Evolutionary conservation across 2,888 invertebrate species (phyloP), one percentile per base, ranked within the genome.

Genomic region (Megaustenia siamemsis): DNA sequence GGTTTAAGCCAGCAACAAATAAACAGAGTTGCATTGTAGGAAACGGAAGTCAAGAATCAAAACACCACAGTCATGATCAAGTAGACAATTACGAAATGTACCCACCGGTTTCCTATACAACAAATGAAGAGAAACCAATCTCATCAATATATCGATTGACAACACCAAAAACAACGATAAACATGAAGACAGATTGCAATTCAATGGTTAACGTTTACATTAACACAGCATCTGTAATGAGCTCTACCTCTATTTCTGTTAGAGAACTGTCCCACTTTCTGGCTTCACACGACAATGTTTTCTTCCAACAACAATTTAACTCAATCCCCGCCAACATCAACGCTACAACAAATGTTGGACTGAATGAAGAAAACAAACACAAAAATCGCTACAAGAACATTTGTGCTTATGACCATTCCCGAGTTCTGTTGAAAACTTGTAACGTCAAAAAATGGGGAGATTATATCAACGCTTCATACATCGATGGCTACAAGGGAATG

Each of bases 381-480:
- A 69, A 69, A 10, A 69, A 69, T 40, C 69, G 69, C 18, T 69
- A 69, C 40, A 69, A 69, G n/a, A 69, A 69, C 69, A 69, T 69
- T 21, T 69, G 40, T 40, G 40, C 69, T 1, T 69, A 69, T 40
- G 69, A 69, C 40, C 69, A 69, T 24, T 69, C 69, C 1, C 38
- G 69, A 21, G 69, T 69, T 40, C 6, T 21, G 18, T 10, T 69
- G 40, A 40, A 38, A 21, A 40, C 10, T 10, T 6, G 3, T 24
- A 38, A 40, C 24, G 69, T n/a, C 18, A 69, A 69, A 24, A 69
- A 38, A 24, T 40, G 40, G 21, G 38, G 40, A 1, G 40, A 69
- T 40, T 69, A 69, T 69, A 69, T 69, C 38, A 69, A 69, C 24
- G 69, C 69, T 69, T 69, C 69, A 24, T 40, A 40, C 28, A 40